Evolutionary conservation across 1,140 invertebrate species (phyloP).

Genomic region (Drosophila sechellia): DNA sequence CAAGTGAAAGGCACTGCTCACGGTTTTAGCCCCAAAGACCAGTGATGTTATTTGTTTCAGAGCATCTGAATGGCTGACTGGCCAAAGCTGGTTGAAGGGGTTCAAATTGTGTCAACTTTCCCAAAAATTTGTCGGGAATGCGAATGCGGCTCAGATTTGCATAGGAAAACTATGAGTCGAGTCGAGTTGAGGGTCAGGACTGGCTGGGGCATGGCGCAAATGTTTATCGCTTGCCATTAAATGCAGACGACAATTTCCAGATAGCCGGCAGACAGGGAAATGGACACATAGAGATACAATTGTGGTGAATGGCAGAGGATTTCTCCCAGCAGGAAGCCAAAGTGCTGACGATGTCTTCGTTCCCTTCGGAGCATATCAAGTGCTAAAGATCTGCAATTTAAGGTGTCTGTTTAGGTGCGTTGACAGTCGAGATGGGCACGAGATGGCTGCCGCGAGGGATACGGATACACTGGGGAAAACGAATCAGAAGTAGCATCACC

Average conservation of each 20-base stretch:
- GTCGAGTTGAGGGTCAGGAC: not conserved
- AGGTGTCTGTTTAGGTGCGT: constrained; percentile 66
- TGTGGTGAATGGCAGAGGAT: not conserved
- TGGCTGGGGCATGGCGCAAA: constrained; percentile 24
- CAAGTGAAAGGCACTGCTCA: constrained; percentile 76
- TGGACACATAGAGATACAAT: constrained; percentile 25
- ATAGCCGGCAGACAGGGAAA: constrained; percentile 54
- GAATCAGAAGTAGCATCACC: not conserved
- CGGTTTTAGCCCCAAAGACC: constrained; percentile 60
- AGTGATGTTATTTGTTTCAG: constrained; percentile 21
- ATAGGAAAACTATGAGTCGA: constrained; percentile 35
- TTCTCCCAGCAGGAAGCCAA: constrained; percentile 29
- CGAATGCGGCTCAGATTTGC: constrained; percentile 39
- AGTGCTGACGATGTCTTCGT: constrained; percentile 17
- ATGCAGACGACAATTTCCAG: constrained; percentile 64
- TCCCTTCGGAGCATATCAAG: constrained; percentile 40
- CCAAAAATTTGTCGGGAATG: constrained; percentile 64
- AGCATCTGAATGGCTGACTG: not conserved
- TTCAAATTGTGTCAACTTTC: constrained; percentile 79
- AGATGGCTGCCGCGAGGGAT: constrained; percentile 25
- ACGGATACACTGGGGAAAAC: constrained; percentile 9
- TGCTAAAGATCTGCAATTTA: constrained; percentile 62
- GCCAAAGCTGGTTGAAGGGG: constrained; percentile 24
- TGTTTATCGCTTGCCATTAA: constrained; percentile 71
- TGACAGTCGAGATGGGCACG: constrained; percentile 48